Base-by-base conservation (phyloP, 53 echinoderm and acorn worm species). In the Henricia sp. region DNA sequence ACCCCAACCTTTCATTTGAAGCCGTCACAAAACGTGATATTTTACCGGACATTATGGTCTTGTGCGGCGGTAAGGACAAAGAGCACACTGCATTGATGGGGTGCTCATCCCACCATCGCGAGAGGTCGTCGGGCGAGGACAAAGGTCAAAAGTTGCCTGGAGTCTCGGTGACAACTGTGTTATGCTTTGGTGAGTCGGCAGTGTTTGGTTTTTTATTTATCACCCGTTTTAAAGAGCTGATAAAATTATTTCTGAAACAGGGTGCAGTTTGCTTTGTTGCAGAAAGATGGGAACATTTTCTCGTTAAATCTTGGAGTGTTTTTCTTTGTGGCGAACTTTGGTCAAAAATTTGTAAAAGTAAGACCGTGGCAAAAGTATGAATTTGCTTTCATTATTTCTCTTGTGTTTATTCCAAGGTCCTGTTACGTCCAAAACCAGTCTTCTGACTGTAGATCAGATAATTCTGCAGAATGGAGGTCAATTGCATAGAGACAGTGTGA, bases 361-460 rank as follows among this genome's bases (percentile, higher is more conserved):
- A n/a, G n/a, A n/a, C n/a, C n/a, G n/a, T n/a, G n/a, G n/a, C n/a
- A n/a, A n/a, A n/a, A n/a, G n/a, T 53, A n/a, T 53, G 59, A 59
- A 23, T 62, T 62, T 16, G 33, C 28, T 30, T 30, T 8, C 2
- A 25, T 14, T 30, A 0, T 10, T 6, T 11, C 19, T 11, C 25
- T 2, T 1, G 6, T 34, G n/a, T 64, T 19, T 12, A 34, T 29
- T 24, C n/a, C n/a, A 17, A 80, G 80, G 80, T 43, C 80, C 80
- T n/a, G 80, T 80, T 11, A 64, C 64, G 21, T 80, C 80, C 44
- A 80, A 80, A 50, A 46, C 63, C 12, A 80, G 63, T 64, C 80
- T 80, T 17, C 46, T 80, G 3, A 63, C 80, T n/a, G 80, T 80
- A 5, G 63, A 80, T 21, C 80, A 80, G 50, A 50, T 80, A 6